Conservation (phyloP, 2,113 vertebrate species). For the Dasyprocta punctata region DNA sequence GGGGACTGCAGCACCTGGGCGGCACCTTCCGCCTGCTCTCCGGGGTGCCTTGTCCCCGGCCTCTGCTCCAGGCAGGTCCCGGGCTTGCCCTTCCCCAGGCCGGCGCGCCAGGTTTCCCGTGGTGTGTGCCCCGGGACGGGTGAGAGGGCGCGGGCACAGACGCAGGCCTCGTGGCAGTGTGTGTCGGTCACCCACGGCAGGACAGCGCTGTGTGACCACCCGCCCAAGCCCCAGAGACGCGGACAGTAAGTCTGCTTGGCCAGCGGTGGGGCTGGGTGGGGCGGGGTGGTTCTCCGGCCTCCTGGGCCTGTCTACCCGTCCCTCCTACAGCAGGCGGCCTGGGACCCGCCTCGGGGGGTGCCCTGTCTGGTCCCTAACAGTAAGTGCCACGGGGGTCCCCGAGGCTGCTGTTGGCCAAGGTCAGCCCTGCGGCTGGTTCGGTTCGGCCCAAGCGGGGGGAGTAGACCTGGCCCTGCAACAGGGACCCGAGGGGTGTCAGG, state of each 20-base stretch:
- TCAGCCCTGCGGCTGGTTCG: background rate
- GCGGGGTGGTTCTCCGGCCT: background rate
- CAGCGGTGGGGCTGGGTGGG: background rate
- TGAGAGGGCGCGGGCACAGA: accelerated
- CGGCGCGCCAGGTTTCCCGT: background rate
- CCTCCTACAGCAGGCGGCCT: background rate
- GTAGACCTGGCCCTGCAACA: background rate
- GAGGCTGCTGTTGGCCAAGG: background rate
- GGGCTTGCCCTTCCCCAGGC: background rate
- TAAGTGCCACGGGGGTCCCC: background rate
- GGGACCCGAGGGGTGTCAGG: accelerated
- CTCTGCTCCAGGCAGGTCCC: background rate
- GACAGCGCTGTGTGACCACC: background rate
- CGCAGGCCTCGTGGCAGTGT: background rate
- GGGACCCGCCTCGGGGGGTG: background rate
- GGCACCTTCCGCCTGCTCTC: background rate
- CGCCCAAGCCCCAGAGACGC: accelerated
- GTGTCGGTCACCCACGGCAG: background rate
- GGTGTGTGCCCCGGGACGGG: background rate
- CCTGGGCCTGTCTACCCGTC: accelerated
- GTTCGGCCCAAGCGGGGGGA: background rate
- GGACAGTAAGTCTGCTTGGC: background rate
- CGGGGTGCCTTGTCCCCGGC: background rate
- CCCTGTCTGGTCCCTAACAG: background rate
- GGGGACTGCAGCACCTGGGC: accelerated